Conservation (phyloP, 1,140 invertebrate genomes). For the Trichoplusia ni region DNA sequence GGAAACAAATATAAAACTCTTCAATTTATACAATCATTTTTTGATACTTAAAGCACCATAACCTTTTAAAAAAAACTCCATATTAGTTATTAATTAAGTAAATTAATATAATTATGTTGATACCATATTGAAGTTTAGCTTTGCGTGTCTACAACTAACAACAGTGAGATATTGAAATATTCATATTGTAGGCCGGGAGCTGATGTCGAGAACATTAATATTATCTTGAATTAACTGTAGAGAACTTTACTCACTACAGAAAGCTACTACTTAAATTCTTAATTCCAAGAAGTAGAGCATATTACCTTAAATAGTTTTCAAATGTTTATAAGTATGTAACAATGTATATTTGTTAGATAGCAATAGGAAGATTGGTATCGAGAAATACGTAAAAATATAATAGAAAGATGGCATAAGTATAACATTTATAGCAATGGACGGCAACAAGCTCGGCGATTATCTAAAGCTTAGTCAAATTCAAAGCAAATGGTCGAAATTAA, state of each 20-base stretch:
- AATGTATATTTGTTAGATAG: constrained; percentile 10
- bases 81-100: constrained; percentile 13
- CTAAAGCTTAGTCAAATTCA: constrained; percentile 32
- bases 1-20: background rate
- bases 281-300: constrained; percentile 1
- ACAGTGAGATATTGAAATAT: constrained; percentile 17
- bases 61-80: constrained; percentile 1
- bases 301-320: background rate
- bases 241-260: constrained; percentile 7
- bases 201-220: background rate
- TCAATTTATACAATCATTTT: background rate
- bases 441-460: constrained; percentile 55
- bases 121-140: constrained; percentile 5
- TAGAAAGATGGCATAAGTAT: constrained; percentile 19
- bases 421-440: constrained; percentile 60
- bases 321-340: background rate
- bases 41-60: constrained; percentile 23
- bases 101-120: background rate
- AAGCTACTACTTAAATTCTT: background rate
- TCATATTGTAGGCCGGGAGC: constrained; percentile 9
- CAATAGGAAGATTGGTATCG: constrained; percentile 2
- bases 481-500: constrained; percentile 16
- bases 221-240: constrained; percentile 4
- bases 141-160: constrained; percentile 13
- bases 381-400: constrained; percentile 26